phyloP scores from a whole-genome alignment of 2,797 vertebrate species.

The Tamandua tetradactyla region DNA sequence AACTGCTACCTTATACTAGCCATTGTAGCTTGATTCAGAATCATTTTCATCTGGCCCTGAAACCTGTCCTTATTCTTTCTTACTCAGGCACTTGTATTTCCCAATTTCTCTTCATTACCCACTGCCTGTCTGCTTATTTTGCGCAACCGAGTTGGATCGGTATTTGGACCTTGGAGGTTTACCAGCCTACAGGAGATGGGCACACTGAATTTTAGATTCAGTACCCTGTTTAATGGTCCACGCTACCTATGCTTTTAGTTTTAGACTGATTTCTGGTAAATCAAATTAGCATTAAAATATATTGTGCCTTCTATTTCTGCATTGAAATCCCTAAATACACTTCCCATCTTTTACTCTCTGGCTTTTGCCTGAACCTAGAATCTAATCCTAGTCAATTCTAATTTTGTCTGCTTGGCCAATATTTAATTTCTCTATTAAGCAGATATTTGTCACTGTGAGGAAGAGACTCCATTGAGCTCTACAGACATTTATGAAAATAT shows the following conservation, averaged over 20 bases:
- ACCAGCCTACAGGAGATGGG: neutral
- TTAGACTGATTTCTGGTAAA: neutral
- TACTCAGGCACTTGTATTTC: neutral
- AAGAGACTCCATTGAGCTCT: neutral
- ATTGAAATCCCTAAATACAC: neutral
- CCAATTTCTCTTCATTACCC: neutral
- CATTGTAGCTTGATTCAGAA: neutral
- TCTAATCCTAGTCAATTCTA: neutral
- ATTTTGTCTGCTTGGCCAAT: neutral
- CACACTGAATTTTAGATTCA: neutral
- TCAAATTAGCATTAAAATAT: constrained; percentile 19
- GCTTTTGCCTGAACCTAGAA: neutral
- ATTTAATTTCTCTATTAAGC: constrained; percentile 36
- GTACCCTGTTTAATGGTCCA: neutral
- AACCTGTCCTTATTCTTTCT: neutral
- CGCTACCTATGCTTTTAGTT: neutral
- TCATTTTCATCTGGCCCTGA: neutral
- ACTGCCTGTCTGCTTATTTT: neutral
- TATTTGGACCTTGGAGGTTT: neutral
- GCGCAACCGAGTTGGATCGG: neutral
- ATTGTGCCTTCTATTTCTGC: neutral
- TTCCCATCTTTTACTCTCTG: neutral
- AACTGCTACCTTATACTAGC: neutral
- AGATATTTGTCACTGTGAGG: neutral
- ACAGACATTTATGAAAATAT: neutral